These are phyloP conservation scores for Prietella phreatophila DNA, from an alignment of 2,113 vertebrate genomes.

Conservation along the genomic window DNA sequence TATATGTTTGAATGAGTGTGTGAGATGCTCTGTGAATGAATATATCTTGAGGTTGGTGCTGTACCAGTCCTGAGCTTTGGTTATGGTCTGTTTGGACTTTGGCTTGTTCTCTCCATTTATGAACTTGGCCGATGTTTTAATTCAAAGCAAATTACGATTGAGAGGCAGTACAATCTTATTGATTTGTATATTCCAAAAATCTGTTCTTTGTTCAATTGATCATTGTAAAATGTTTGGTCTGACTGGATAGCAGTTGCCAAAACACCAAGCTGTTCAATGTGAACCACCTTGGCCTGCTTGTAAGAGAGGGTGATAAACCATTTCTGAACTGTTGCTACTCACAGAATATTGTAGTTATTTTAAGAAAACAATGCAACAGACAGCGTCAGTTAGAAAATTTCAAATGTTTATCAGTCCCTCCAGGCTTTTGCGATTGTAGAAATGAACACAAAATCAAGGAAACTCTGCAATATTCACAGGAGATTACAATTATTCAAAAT, in stretches of 20 bases:
- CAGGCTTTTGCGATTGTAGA: too few species aligned
- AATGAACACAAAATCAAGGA: too few species aligned
- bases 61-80: neutral
- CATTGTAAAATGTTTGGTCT: neutral
- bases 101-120: neutral
- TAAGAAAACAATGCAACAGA: neutral
- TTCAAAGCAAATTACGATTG: neutral
- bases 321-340: neutral
- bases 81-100: neutral
- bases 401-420: neutral
- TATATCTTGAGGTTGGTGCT: neutral
- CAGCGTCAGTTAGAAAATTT: neutral
- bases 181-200: neutral
- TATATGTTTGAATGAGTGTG: neutral
- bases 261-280: neutral
- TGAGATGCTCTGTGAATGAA: neutral
- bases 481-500: too few species aligned
- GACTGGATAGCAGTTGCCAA: neutral
- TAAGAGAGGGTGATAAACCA: neutral
- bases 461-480: too few species aligned
- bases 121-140: neutral
- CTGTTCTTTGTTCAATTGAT: neutral
- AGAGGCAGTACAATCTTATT: neutral
- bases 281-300: neutral
- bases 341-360: neutral